Evolutionary conservation across 35 echinoderm and acorn worm species (phyloP).

Genomic region (Lytechinus variegatus): DNA sequence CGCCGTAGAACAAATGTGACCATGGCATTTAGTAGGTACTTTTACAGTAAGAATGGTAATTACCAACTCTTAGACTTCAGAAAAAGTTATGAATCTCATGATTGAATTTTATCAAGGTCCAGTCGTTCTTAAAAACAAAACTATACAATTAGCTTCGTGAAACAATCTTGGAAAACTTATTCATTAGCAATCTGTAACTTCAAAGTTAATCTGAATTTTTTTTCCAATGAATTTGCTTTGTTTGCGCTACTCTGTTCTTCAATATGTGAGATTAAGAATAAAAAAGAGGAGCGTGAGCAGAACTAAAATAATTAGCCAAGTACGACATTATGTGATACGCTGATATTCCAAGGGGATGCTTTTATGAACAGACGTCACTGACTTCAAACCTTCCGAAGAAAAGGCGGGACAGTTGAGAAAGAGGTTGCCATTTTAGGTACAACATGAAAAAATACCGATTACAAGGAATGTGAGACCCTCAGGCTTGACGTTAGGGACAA

Average conservation of each 20-base stretch:
- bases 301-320: background rate
- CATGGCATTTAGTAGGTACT: too few species aligned
- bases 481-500: background rate
- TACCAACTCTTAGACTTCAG: too few species aligned
- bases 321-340: background rate
- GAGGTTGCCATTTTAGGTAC: background rate
- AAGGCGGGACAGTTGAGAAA: background rate
- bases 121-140: too few species aligned
- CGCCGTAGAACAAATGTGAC: too few species aligned
- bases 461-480: background rate
- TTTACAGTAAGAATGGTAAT: too few species aligned
- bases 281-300: background rate
- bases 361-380: background rate
- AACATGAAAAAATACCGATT: background rate
- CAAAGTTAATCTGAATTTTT: background rate
- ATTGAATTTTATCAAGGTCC: too few species aligned
- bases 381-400: background rate
- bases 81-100: too few species aligned
- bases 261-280: background rate
- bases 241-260: background rate
- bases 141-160: too few species aligned
- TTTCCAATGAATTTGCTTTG: background rate
- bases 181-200: too few species aligned
- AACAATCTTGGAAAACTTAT: too few species aligned
- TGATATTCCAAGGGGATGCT: background rate